These are phyloP conservation scores for Mormoops blainvillei DNA, from an alignment of 2,113 vertebrate genomes.

Conservation along the genomic window DNA sequence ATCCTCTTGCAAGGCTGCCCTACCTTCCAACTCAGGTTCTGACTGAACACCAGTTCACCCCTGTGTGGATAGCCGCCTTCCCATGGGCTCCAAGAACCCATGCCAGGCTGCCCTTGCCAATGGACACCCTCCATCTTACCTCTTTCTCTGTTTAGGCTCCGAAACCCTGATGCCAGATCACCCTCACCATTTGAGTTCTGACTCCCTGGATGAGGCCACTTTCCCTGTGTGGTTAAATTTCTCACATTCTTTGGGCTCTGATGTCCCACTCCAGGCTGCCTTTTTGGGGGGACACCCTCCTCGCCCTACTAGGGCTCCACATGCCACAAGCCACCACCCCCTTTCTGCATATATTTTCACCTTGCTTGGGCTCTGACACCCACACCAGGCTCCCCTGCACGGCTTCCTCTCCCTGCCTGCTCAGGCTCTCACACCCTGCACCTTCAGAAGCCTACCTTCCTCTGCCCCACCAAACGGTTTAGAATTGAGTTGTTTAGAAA, in stretches of 20 bases:
- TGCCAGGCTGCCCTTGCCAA: not conserved
- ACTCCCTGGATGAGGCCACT: not conserved
- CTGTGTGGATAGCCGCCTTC: not conserved
- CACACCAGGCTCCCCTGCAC: not conserved
- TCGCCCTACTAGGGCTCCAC: not conserved
- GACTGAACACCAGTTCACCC: not conserved
- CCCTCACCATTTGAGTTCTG: not conserved
- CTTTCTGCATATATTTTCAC: not conserved
- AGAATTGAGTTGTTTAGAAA: not conserved
- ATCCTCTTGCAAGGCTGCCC: not conserved
- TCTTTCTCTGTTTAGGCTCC: not conserved
- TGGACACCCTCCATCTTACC: too few species aligned
- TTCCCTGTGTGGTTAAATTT: too few species aligned
- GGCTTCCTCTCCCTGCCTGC: not conserved
- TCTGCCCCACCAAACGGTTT: not conserved
- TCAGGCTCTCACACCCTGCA: not conserved
- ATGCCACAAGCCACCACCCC: not conserved
- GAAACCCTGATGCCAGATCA: not conserved
- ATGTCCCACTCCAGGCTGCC: not conserved
- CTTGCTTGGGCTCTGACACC: too few species aligned
- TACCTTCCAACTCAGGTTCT: not conserved
- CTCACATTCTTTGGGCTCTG: not conserved
- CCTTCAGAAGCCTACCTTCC: not conserved
- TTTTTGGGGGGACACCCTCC: not conserved
- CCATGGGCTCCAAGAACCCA: not conserved